These are phyloP conservation scores for Bombus confusus DNA, from an alignment of 1,140 invertebrate genomes.

Conservation along the genomic window DNA sequence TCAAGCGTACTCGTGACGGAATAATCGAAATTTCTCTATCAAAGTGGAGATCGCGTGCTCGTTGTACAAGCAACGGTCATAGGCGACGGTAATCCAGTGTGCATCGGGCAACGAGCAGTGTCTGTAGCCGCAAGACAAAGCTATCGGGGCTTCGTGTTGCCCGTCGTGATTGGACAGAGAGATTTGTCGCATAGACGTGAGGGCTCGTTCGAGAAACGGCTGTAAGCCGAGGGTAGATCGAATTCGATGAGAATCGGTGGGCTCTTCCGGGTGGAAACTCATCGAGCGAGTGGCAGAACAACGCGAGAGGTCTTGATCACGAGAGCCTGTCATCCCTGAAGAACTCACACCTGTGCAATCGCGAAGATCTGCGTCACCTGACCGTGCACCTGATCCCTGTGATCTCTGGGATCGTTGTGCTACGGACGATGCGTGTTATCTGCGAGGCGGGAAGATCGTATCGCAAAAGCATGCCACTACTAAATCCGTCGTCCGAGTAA, in stretches of 20 bases:
- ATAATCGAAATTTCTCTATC: neutral
- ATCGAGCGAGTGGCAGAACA: neutral
- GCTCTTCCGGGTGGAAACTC: neutral
- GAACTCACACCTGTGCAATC: neutral
- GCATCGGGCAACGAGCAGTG: conserved; percentile 20
- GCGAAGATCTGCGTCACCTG: neutral
- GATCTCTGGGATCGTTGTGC: neutral
- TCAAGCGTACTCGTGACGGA: neutral
- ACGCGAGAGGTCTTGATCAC: neutral
- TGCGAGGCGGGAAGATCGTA: neutral
- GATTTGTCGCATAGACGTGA: conserved; percentile 53
- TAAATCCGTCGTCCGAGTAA: conserved; percentile 29
- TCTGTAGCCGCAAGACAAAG: conserved; percentile 39
- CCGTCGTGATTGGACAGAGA: conserved; percentile 61
- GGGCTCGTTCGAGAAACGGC: neutral
- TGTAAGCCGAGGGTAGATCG: neutral
- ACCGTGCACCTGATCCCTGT: neutral
- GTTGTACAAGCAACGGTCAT: neutral
- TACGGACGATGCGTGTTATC: neutral
- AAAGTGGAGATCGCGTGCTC: neutral
- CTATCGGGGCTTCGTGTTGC: conserved; percentile 27
- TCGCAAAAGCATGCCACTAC: neutral
- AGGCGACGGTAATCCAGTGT: conserved; percentile 36
- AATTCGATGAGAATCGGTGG: conserved; percentile 26
- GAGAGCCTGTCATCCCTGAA: neutral